phyloP scores from a whole-genome alignment of 2,888 invertebrate genomes.

The Cremastobaeus sp. region DNA sequence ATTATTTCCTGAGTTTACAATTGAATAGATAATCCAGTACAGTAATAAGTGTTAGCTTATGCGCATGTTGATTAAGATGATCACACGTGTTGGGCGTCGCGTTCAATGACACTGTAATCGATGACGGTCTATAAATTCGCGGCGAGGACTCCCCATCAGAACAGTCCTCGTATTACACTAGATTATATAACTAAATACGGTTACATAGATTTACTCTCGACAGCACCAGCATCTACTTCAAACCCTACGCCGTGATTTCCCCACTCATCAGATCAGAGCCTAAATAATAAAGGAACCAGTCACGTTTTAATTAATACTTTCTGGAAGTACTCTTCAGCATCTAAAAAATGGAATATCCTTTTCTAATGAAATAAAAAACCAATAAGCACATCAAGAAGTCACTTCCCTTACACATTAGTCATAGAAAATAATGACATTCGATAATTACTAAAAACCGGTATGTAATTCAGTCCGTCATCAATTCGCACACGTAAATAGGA shows the following conservation, averaged over 20 bases:
- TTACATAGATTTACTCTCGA: constrained; percentile 2
- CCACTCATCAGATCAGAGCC: neutral
- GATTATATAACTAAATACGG: constrained; percentile 31
- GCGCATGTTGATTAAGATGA: constrained; percentile 55
- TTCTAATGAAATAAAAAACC: constrained; percentile 1
- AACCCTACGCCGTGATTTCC: neutral
- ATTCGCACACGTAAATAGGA: constrained; percentile 35
- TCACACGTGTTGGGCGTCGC: constrained; percentile 43
- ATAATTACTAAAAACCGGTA: constrained; percentile 32
- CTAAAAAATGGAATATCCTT: too few relatives aligned
- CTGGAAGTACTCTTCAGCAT: too few relatives aligned
- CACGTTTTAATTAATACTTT: too few relatives aligned
- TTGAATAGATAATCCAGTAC: constrained; percentile 25
- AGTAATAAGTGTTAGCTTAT: constrained; percentile 32
- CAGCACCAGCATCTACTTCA: too few relatives aligned
- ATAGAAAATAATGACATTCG: constrained; percentile 25
- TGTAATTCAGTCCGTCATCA: constrained; percentile 37
- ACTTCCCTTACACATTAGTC: constrained; percentile 25
- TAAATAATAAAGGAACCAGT: too few relatives aligned
- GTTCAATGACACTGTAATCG: constrained; percentile 53
- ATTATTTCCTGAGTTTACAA: neutral
- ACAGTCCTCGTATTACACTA: constrained; percentile 34
- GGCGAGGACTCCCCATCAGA: constrained; percentile 35
- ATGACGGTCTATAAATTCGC: constrained; percentile 53
- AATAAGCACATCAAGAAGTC: constrained; percentile 7